Percentiles rank a stretch among this genome's conserved stretches.
Evolutionary conservation across 2,797 vertebrate genomes (phyloP).

Genomic region (Setipinna tenuifilis): DNA sequence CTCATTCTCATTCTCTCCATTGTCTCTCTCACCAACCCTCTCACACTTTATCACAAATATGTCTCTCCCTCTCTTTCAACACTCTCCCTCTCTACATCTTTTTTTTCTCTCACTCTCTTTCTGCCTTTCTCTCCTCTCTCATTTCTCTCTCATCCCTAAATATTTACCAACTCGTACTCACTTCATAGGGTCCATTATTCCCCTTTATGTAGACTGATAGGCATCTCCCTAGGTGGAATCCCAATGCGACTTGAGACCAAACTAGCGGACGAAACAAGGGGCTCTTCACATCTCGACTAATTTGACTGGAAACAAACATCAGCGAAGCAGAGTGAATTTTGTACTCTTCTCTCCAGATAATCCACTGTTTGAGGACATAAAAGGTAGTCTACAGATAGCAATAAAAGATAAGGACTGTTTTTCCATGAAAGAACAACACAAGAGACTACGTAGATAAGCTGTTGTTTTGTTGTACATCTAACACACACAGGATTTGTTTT

Average conservation of each 20-base stretch:
- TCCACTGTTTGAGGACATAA: conserved; percentile 8
- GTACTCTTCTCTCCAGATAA: neutral
- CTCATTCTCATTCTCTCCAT: neutral
- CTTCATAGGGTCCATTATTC: conserved; percentile 53
- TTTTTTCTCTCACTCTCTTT: neutral
- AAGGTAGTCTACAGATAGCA: neutral
- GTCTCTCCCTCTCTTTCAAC: too few relatives aligned
- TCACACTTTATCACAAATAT: too few relatives aligned
- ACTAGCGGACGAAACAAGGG: conserved; percentile 14
- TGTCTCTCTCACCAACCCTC: neutral
- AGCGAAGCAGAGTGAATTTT: neutral
- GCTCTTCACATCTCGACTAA: neutral
- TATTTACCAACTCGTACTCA: conserved; percentile 69
- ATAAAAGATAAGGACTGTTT: neutral
- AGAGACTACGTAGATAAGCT: neutral
- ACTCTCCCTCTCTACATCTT: neutral
- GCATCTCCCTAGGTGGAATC: conserved; percentile 56
- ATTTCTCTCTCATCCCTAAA: conserved; percentile 63
- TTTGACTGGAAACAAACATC: neutral
- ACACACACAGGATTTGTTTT: neutral
- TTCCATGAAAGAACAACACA: neutral
- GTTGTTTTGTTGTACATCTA: neutral
- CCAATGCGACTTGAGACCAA: conserved; percentile 49
- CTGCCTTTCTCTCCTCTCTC: neutral
- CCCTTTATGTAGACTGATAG: conserved; percentile 57